phyloP scores from a whole-genome alignment of 2,888 invertebrate species.

The Phyllotreta cruciferae region DNA sequence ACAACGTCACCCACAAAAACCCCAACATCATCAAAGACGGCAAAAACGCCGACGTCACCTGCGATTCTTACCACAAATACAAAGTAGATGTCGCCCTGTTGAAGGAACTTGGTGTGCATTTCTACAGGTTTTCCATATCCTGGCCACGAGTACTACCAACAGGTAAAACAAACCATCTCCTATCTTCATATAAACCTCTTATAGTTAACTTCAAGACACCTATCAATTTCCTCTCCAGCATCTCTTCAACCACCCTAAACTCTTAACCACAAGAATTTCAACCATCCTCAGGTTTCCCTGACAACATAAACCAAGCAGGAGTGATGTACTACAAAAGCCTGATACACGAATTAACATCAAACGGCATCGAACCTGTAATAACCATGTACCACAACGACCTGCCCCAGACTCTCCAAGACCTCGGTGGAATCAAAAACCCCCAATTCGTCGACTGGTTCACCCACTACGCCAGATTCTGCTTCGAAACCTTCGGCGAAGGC shows the following conservation, averaged over 20 bases:
- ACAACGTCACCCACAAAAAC: conserved; percentile 55
- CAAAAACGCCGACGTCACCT: conserved; percentile 70
- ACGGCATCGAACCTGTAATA: conserved; percentile 24
- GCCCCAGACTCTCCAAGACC: conserved; percentile 10
- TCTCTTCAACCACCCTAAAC: too few relatives aligned
- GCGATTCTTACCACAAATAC: conserved; percentile 73
- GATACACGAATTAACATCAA: conserved; percentile 20
- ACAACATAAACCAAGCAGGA: conserved; percentile 21
- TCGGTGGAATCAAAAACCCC: conserved; percentile 15
- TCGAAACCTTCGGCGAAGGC: conserved; percentile 11
- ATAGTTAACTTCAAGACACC: too few relatives aligned
- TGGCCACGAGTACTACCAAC: conserved; percentile 79
- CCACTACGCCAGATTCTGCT: conserved; percentile 16
- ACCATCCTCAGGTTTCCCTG: conserved; percentile 11
- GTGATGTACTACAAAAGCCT: conserved; percentile 26
- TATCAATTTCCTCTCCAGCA: too few relatives aligned
- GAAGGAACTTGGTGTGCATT: conserved; percentile 67
- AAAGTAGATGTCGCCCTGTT: conserved; percentile 70
- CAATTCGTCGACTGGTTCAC: conserved; percentile 12
- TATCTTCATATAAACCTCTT: too few relatives aligned
- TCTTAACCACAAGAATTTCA: too few relatives aligned
- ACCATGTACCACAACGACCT: conserved; percentile 24
- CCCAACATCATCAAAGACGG: conserved; percentile 64
- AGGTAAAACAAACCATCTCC: conserved; percentile 61
- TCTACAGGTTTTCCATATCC: conserved; percentile 76